A percentile compares a stretch with the other conserved stretches of the same genome.
Evolutionary conservation across 2,113 vertebrate species (phyloP).

Genomic region (Mixornis gularis): DNA sequence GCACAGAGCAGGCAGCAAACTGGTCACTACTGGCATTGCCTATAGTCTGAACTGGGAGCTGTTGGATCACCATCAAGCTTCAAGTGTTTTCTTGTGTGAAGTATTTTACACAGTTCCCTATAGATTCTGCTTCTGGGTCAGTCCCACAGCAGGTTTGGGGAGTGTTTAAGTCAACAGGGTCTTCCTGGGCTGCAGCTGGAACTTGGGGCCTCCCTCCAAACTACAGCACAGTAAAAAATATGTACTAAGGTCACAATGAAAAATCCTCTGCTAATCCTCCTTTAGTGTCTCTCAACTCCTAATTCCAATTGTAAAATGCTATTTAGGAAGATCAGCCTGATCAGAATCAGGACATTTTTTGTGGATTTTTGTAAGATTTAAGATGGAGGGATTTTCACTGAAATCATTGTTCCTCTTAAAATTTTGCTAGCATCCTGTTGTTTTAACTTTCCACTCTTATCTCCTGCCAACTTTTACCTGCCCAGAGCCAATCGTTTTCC

Average conservation of each 20-base stretch:
- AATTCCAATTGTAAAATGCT: background rate
- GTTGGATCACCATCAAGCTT: background rate
- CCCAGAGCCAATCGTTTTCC: background rate
- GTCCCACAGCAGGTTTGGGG: background rate
- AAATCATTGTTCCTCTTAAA: background rate
- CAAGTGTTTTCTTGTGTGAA: background rate
- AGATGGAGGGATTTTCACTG: background rate
- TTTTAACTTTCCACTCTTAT: background rate
- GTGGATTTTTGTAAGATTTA: background rate
- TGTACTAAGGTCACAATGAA: background rate
- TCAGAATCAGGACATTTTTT: background rate
- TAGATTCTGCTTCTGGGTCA: background rate
- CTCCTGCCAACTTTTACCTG: background rate
- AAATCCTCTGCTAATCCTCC: background rate
- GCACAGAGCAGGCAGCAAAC: background rate
- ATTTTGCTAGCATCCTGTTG: background rate
- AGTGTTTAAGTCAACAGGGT: background rate
- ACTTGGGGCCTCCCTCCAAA: too few relatives aligned
- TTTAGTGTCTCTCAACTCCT: background rate
- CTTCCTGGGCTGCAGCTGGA: background rate
- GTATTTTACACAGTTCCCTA: background rate
- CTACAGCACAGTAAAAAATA: background rate
- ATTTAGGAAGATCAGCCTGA: background rate
- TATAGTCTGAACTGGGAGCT: accelerated
- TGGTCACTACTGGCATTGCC: accelerated